Evolutionary conservation across 2,888 invertebrate species (phyloP), one percentile per base, ranked within the genome.

Genomic region (Cylloceria caligata): DNA sequence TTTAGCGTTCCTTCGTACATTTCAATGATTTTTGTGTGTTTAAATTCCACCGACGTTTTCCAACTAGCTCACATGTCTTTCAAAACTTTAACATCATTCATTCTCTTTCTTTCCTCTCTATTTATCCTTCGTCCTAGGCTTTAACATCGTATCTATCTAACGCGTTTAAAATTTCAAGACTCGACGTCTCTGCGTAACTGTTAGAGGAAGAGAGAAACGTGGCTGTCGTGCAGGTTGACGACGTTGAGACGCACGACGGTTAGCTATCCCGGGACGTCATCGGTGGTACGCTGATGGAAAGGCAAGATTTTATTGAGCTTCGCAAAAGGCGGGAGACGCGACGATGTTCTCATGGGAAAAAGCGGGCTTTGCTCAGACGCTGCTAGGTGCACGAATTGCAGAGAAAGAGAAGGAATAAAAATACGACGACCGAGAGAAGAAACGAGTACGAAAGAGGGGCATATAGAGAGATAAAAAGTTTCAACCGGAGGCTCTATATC

Each of bases 401-500:
- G 52, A 68, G 52, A 65, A 36, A 34, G 47, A 49, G 30, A 19
- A 39, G 30, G 55, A 74, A 6, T 19, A 36, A 55, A 36, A 64
- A 34, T 24, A 49, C 36, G 60, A 52, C 19, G 68, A 13, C 11
- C 24, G 19, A 7, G 19, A 24, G 45, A 49, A 47, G 57, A 79
- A 52, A 75, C 30, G 64, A 19, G 47, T 47, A 39, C 55, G 75
- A 42, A 55, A 19, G 64, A 52, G 71, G 49, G 55, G 42, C 62
- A 68, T 72, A 77, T 49, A 72, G 73, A 34, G 72, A 80, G 80
- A 80, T 83, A 81, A 83, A 83, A 83, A 81, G 81, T 83, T 83
- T 75, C 75, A 64, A 81, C 74, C 74, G 42, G 69, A 76, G 75
- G 72, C 75, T 72, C 49, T 73, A 72, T 72, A 27, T 67, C 65